Percentiles rank a stretch among this genome's conserved stretches.
Conservation (phyloP, 2,113 vertebrate genomes). For the Marcusenius ussheri region DNA sequence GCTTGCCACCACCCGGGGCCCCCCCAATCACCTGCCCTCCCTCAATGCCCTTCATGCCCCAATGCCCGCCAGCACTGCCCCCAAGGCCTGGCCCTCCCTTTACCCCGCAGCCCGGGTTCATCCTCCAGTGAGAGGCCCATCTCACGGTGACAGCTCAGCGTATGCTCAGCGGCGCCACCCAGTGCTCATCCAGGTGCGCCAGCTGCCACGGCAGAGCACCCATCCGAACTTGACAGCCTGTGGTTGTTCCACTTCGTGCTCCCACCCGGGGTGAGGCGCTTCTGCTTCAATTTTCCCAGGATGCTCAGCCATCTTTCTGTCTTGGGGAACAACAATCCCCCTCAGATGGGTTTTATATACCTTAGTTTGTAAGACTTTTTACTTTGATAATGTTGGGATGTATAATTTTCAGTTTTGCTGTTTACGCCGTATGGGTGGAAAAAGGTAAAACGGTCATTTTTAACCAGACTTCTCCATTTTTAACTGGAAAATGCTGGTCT, state of each 20-base stretch:
- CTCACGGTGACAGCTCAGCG: slow-evolving; percentile 7
- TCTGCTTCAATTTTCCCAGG: neutral
- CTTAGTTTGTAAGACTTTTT: slow-evolving; percentile 3
- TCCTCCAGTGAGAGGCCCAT: slow-evolving; percentile 72
- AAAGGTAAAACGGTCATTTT: slow-evolving; percentile 14
- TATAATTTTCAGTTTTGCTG: slow-evolving; percentile 7
- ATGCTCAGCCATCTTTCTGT: neutral
- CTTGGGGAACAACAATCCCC: neutral
- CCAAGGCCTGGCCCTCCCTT: slow-evolving; percentile 73
- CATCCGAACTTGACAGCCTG: neutral
- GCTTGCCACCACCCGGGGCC: slow-evolving; percentile 51
- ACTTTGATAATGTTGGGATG: slow-evolving; percentile 10
- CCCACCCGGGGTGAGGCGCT: neutral
- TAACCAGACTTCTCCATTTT: slow-evolving; percentile 16
- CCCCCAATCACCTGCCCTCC: slow-evolving; percentile 61
- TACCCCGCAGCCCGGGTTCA: slow-evolving; percentile 84
- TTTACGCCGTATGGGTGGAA: slow-evolving; percentile 14
- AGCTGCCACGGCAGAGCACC: neutral
- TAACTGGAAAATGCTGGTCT: neutral
- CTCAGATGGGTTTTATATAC: neutral
- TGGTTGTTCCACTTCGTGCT: neutral
- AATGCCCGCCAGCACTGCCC: slow-evolving; percentile 76
- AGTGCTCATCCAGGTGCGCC: neutral
- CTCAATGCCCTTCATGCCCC: slow-evolving; percentile 63
- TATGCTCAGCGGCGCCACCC: slow-evolving; percentile 31